These are phyloP conservation scores for Chaenogobius annularis DNA, from an alignment of 2,113 vertebrate genomes.

Conservation along the genomic window DNA sequence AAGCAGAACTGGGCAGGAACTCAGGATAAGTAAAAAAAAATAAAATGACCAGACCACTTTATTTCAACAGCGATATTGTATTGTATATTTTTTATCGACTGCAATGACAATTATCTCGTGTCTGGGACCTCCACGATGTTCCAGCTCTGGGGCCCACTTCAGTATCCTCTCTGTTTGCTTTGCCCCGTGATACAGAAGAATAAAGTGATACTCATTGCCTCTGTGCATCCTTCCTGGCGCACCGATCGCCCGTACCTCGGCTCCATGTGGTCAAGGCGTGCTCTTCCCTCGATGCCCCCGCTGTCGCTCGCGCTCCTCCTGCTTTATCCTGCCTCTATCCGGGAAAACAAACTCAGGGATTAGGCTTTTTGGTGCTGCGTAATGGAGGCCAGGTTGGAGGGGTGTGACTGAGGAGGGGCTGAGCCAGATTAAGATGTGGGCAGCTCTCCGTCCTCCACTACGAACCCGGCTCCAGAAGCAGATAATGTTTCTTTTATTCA, in stretches of 20 bases:
- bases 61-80: no score
- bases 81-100: no score
- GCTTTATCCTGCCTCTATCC: constrained; percentile 60
- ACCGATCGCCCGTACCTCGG: neutral
- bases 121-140: no score
- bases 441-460: constrained; percentile 54
- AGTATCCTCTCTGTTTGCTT: no score
- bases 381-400: constrained; percentile 77
- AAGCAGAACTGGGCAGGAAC: no score
- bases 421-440: constrained; percentile 65
- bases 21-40: no score
- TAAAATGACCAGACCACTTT: no score
- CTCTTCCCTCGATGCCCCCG: neutral
- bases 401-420: constrained; percentile 62
- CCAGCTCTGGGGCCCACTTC: no score
- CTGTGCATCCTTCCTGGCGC: neutral
- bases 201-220: neutral
- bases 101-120: no score
- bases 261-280: neutral
- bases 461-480: constrained; percentile 59
- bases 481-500: constrained; percentile 77
- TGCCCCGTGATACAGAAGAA: no score
- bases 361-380: constrained; percentile 72
- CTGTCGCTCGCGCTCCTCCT: constrained; percentile 12
- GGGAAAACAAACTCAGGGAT: constrained; percentile 78